Evolutionary conservation across 2,113 vertebrate species (phyloP).

Genomic region (Prionailurus bengalensis): DNA sequence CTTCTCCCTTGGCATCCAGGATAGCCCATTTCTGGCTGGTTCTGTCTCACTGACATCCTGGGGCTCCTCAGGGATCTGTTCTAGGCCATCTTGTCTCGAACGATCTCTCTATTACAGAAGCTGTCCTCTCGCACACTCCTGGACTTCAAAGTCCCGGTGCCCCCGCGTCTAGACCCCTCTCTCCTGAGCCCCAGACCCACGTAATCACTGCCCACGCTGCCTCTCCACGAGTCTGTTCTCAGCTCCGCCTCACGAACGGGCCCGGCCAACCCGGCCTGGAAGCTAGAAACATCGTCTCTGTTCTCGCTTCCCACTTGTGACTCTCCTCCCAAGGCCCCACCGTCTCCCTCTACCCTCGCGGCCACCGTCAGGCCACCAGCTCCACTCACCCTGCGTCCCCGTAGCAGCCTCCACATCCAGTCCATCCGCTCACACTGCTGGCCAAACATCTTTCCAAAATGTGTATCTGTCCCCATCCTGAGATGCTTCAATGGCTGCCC

Average conservation of each 20-base stretch:
- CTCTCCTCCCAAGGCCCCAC: background rate
- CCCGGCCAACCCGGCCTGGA: background rate
- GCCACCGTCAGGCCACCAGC: background rate
- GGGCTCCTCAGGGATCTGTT: background rate
- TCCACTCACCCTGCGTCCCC: background rate
- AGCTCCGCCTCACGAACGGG: background rate
- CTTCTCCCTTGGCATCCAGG: background rate
- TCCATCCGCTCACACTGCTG: background rate
- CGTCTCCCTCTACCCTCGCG: accelerated
- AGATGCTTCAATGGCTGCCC: background rate
- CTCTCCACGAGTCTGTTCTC: background rate
- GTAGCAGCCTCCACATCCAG: background rate
- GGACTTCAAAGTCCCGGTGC: background rate
- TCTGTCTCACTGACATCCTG: background rate
- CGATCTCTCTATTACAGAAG: background rate
- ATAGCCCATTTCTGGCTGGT: background rate
- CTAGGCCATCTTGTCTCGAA: background rate
- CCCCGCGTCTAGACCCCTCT: background rate
- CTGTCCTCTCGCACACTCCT: background rate
- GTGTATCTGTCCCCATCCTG: background rate
- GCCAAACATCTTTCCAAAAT: background rate
- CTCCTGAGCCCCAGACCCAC: background rate
- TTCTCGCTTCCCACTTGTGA: accelerated
- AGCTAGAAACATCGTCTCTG: background rate
- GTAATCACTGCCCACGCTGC: background rate